Conservation (phyloP, 2,888 invertebrate species). For the Nomada hirtipes region DNA sequence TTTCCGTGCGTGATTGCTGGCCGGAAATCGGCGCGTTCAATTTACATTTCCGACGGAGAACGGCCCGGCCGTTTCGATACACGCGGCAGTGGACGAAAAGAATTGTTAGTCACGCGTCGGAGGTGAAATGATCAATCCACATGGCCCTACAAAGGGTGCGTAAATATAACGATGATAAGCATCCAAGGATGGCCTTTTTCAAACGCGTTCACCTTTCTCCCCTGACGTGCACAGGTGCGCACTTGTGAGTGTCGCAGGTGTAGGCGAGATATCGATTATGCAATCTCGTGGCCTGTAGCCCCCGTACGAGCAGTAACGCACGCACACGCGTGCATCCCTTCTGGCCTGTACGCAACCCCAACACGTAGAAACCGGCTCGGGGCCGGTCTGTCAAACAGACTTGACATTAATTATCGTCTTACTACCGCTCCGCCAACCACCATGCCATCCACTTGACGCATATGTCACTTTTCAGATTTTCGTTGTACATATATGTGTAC, state of each 20-base stretch:
- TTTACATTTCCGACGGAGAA: slow-evolving; percentile 3
- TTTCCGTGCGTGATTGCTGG: neutral
- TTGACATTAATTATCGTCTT: slow-evolving; percentile 78
- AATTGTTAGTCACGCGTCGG: slow-evolving; percentile 1
- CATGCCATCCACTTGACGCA: slow-evolving; percentile 64
- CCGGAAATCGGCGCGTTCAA: slow-evolving; percentile 2
- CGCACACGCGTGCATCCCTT: slow-evolving; percentile 58
- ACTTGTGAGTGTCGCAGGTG: slow-evolving; percentile 76
- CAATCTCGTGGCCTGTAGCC: slow-evolving; percentile 77
- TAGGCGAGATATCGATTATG: slow-evolving; percentile 80
- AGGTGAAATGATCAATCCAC: slow-evolving; percentile 28
- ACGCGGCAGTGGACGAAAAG: neutral
- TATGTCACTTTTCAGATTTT: slow-evolving; percentile 74
- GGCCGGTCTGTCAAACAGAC: slow-evolving; percentile 68
- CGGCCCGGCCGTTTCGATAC: neutral
- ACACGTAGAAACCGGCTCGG: slow-evolving; percentile 53
- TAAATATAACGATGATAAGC: slow-evolving; percentile 54
- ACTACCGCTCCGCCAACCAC: slow-evolving; percentile 61
- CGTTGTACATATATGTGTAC: neutral
- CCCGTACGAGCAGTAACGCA: slow-evolving; percentile 59
- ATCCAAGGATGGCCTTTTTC: slow-evolving; percentile 65
- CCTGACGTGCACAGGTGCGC: slow-evolving; percentile 67
- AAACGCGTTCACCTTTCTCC: slow-evolving; percentile 59
- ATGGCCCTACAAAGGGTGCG: slow-evolving; percentile 10
- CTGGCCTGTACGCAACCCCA: slow-evolving; percentile 43